These are phyloP conservation scores for Liodrosophila aerea DNA, from an alignment of 2,888 invertebrate genomes.

Conservation along the genomic window DNA sequence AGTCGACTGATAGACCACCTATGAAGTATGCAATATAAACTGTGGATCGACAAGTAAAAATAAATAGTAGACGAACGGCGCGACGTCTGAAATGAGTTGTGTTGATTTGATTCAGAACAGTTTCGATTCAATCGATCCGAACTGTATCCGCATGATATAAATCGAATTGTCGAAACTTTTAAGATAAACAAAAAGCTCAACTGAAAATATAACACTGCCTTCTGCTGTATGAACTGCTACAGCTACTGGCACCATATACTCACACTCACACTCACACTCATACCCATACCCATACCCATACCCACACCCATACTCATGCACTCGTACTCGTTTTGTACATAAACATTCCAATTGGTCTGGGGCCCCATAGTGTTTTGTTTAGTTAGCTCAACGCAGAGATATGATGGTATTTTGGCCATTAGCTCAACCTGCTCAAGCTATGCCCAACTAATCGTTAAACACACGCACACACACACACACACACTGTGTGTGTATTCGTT, in stretches of 20 bases:
- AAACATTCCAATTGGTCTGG: constrained; percentile 47
- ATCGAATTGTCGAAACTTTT: constrained; percentile 66
- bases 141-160: constrained; percentile 54
- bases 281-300: not conserved
- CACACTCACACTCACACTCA: constrained; percentile 3
- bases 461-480: constrained; percentile 13
- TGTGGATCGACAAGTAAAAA: constrained; percentile 60
- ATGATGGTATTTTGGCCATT: constrained; percentile 6
- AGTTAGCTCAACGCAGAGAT: constrained; percentile 16
- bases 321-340: constrained; percentile 31
- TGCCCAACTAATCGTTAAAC: constrained; percentile 20
- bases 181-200: constrained; percentile 59
- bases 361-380: constrained; percentile 34
- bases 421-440: constrained; percentile 32
- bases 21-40: constrained; percentile 77
- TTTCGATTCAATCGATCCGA: constrained; percentile 13
- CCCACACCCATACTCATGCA: constrained; percentile 11
- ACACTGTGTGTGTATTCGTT: constrained; percentile 1
- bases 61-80: constrained; percentile 48
- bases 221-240: constrained; percentile 12
- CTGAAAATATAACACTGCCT: constrained; percentile 55
- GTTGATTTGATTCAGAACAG: constrained; percentile 1
- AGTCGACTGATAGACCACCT: constrained; percentile 51
- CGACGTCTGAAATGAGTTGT: not conserved
- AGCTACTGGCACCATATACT: not conserved